phyloP scores from a whole-genome alignment of 2,888 invertebrate species.

The Rhabditoides inermis region DNA sequence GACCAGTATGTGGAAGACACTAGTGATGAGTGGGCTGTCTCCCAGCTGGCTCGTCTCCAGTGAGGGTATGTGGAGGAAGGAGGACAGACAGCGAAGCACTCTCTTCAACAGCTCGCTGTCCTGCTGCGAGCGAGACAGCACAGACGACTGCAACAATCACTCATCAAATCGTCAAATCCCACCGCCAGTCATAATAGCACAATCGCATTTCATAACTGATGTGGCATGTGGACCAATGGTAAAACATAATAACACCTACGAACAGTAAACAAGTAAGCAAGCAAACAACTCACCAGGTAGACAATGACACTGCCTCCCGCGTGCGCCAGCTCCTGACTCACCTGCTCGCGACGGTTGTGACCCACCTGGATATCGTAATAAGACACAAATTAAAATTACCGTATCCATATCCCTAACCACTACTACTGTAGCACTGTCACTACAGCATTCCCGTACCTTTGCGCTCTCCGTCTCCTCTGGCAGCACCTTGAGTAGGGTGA shows the following conservation, averaged over 20 bases:
- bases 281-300: slow-evolving; percentile 62
- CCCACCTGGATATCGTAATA: slow-evolving; percentile 63
- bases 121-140: no score
- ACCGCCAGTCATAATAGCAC: no score
- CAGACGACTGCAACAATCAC: no score
- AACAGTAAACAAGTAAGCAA: no score
- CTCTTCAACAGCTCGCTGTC: no score
- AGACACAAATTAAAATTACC: no score
- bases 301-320: slow-evolving; percentile 71
- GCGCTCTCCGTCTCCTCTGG: slow-evolving; percentile 96
- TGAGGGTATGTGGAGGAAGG: slow-evolving; percentile 79
- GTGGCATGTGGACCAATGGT: no score
- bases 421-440: no score
- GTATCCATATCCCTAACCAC: slow-evolving; percentile 1
- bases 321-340: slow-evolving; percentile 70
- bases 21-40: slow-evolving; percentile 51
- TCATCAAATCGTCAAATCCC: no score
- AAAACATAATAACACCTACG: no score
- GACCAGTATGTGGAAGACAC: slow-evolving; percentile 54
- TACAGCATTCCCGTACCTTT: no score
- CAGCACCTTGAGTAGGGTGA: slow-evolving; percentile 83
- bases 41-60: slow-evolving; percentile 69
- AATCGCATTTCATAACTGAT: no score
- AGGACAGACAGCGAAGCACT: slow-evolving; percentile 81
- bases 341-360: slow-evolving; percentile 77